Base-by-base conservation (phyloP, 2,888 invertebrate species). In the Lymantria monacha region DNA sequence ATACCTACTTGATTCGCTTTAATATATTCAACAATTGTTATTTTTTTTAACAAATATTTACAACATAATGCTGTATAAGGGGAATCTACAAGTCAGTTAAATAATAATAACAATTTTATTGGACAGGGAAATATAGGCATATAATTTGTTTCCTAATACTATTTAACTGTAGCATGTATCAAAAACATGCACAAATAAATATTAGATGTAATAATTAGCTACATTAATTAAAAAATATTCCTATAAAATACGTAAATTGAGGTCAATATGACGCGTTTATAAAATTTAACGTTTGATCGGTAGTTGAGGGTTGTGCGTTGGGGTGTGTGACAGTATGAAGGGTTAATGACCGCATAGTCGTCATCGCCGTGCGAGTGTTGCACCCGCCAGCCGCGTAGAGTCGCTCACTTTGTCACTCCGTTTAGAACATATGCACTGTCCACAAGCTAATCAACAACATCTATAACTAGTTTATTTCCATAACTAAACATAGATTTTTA, bases 311-410 rank as follows among this genome's bases (percentile, higher is more conserved):
- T 72, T 66, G 69, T 60, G 55, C 46, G 60, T 62, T 57, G 58
- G 76, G 76, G 73, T 70, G 69, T 59, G 60, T 46, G 55, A 54
- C 60, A 64, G 66, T 56, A 57, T 53, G 61, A 46, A 43, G 72
- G 81, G 83, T 83, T 64, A 82, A 80, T 66, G 83, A 81, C 82
- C 82, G 61, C 67, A 63, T 61, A 57, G 65, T 59, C 61, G 72
- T 67, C 68, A 70, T 9, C 69, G 63, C 64, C 69, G 72, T 66
- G 72, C 63, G 57, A 60, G 63, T 67, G 61, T 68, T 64, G 63
- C 56, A 7, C 51, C 54, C 51, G 48, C 48, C 44, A 30, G 31
- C 11, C n/a, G 13, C 9, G 10, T 12, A 42, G 31, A 50, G 43
- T 38, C 53, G 46, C 48, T 37, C 44, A 43, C 51, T 53, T 44